These are phyloP conservation scores for Athrips mouffetella DNA, from an alignment of 2,888 invertebrate species.

Conservation along the genomic window DNA sequence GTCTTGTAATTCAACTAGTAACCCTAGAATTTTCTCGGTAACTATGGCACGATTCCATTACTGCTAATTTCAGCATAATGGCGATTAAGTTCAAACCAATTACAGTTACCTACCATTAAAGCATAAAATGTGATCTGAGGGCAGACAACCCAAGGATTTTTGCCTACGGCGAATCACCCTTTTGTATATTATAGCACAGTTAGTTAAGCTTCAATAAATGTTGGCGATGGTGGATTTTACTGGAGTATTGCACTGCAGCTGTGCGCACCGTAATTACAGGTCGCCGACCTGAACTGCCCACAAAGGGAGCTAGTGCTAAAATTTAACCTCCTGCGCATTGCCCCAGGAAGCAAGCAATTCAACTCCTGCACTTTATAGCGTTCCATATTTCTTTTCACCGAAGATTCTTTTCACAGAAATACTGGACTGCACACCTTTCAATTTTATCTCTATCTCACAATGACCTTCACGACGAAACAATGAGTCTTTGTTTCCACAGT, in stretches of 20 bases:
- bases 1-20: background rate
- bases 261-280: slow-evolving; percentile 69
- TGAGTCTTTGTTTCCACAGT: slow-evolving; percentile 20
- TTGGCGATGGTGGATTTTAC: slow-evolving; percentile 74
- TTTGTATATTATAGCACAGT: slow-evolving; percentile 23
- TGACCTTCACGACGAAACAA: slow-evolving; percentile 22
- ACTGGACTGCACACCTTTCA: slow-evolving; percentile 6
- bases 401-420: slow-evolving; percentile 16
- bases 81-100: slow-evolving; percentile 1
- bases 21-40: background rate
- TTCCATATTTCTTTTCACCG: slow-evolving; percentile 7
- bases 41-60: background rate
- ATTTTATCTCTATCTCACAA: slow-evolving; percentile 17
- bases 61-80: slow-evolving; percentile 1
- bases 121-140: background rate
- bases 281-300: slow-evolving; percentile 57
- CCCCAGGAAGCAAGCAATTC: slow-evolving; percentile 39
- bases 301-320: slow-evolving; percentile 61
- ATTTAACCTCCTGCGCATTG: slow-evolving; percentile 42
- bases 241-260: slow-evolving; percentile 71
- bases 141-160: background rate
- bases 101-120: slow-evolving; percentile 1
- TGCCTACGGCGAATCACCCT: background rate
- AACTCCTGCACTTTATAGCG: slow-evolving; percentile 19
- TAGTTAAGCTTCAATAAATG: slow-evolving; percentile 61